Evolutionary conservation across 1,140 invertebrate genomes (phyloP), one percentile per base, ranked within the genome.

Genomic region (Campodea augens): DNA sequence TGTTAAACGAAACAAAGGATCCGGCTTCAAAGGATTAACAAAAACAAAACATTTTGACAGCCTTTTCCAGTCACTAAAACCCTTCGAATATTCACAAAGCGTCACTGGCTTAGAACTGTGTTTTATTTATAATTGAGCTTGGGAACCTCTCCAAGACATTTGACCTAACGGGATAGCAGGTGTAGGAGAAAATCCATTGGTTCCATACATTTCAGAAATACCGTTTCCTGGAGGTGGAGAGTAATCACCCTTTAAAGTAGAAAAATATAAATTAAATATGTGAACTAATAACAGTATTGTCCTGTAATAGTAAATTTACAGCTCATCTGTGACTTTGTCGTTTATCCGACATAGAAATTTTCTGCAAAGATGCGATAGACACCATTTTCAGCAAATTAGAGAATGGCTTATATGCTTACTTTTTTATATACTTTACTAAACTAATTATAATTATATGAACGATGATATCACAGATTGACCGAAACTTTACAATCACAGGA

Each of bases 161-260:
- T 57, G 56, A n/a, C 57, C 55, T 25, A 59, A 52, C 36, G 58
- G 47, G 12, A 58, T 60, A 24, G 64, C 65, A 55, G 62, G 67
- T 24, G 63, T 63, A 18, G 63, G 67, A 20, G 65, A 64, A 52
- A 69, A 69, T 5, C 64, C 64, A 15, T 68, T 61, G 48, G 65
- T 67, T 21, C 68, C 68, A 52, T 70, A 69, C 45, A 67, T 60
- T 39, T 70, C 67, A 20, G 64, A 63, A 36, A 55, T 54, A 44
- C 56, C 52, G 10, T 52, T 48, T n/a, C 58, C 54, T 46, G 49
- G 49, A 22, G 52, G 52, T 7, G 65, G 66, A 5, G 64, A 66
- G 43, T 63, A 63, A 24, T 56, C 62, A 43, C 66, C 66, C 62
- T 67, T 52, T 32, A 56, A 53, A 38, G 49, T 51, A 44, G 41